These are phyloP conservation scores for Galendromus occidentalis DNA, from an alignment of 1,140 invertebrate species.

Conservation along the genomic window DNA sequence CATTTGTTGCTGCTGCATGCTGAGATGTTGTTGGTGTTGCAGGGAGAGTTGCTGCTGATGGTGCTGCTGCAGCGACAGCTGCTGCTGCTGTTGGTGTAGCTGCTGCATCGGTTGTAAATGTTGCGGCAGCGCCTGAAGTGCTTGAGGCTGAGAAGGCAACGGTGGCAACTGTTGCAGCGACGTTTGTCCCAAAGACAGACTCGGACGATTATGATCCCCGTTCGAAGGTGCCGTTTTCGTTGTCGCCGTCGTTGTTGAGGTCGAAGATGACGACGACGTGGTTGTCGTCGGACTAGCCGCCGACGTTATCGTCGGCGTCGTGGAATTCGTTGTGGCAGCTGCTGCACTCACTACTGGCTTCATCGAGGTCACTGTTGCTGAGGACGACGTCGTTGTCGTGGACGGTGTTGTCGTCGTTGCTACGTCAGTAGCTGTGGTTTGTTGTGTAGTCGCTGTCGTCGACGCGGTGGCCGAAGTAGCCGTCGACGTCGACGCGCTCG, in stretches of 20 bases:
- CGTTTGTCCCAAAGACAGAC: no score
- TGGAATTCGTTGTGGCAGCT: not conserved
- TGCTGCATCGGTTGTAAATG: slow-evolving; percentile 14
- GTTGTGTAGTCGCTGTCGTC: slow-evolving; percentile 62
- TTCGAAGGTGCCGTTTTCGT: no score
- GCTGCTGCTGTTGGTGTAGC: slow-evolving; percentile 18
- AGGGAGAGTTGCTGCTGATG: slow-evolving; percentile 18
- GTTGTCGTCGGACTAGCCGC: not conserved
- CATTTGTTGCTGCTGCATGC: slow-evolving; percentile 6
- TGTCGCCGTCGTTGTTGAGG: not conserved
- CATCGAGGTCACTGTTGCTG: not conserved
- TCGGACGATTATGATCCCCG: no score
- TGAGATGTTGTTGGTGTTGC: slow-evolving; percentile 18
- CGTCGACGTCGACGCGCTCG: slow-evolving; percentile 12
- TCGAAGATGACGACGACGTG: not conserved
- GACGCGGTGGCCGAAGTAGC: slow-evolving; percentile 23
- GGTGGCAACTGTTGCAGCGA: no score
- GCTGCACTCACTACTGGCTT: not conserved
- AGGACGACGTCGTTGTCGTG: not conserved
- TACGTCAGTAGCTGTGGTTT: not conserved
- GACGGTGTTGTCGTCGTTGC: not conserved
- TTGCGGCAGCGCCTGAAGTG: no score
- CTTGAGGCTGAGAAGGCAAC: no score
- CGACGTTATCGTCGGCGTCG: not conserved
- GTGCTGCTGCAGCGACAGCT: slow-evolving; percentile 20